Conservation (phyloP, 2,113 vertebrate genomes). For the Petrocephalus microphthalmus region DNA sequence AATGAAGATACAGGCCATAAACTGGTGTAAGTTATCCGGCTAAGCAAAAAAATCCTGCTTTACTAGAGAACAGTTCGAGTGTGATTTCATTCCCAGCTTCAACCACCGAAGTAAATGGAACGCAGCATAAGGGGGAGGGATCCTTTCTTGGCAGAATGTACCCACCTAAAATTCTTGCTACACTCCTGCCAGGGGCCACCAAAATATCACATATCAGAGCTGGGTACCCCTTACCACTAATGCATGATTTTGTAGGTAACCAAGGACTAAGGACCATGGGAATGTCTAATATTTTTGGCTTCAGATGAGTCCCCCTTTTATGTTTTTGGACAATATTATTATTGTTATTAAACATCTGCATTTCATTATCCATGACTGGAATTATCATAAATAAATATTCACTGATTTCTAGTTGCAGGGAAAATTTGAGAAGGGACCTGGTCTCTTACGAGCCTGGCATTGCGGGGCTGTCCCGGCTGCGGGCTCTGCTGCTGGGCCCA, state of each 20-base stretch:
- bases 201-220: not conserved
- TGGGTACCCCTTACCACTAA: not conserved
- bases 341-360: not conserved
- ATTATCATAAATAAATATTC: not conserved
- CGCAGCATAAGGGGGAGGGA: too few relatives aligned
- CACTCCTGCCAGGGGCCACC: not conserved
- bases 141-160: not conserved
- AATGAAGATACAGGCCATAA: too few relatives aligned
- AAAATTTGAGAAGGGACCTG: slow-evolving; percentile 17
- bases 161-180: not conserved
- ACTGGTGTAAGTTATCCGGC: too few relatives aligned
- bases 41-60: too few relatives aligned
- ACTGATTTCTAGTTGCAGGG: slow-evolving; percentile 14
- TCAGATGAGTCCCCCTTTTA: not conserved
- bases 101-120: too few relatives aligned
- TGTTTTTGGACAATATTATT: not conserved
- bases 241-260: not conserved
- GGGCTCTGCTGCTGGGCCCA: slow-evolving; percentile 30
- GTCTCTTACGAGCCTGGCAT: not conserved
- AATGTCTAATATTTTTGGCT: not conserved
- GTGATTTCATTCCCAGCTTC: too few relatives aligned
- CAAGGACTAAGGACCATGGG: not conserved
- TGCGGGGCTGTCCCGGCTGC: not conserved
- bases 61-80: too few relatives aligned
- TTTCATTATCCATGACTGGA: not conserved